Percentiles rank a stretch among this genome's conserved stretches.
phyloP scores from a whole-genome alignment of 2,888 invertebrate genomes.

The Argyresthia goedartella region DNA sequence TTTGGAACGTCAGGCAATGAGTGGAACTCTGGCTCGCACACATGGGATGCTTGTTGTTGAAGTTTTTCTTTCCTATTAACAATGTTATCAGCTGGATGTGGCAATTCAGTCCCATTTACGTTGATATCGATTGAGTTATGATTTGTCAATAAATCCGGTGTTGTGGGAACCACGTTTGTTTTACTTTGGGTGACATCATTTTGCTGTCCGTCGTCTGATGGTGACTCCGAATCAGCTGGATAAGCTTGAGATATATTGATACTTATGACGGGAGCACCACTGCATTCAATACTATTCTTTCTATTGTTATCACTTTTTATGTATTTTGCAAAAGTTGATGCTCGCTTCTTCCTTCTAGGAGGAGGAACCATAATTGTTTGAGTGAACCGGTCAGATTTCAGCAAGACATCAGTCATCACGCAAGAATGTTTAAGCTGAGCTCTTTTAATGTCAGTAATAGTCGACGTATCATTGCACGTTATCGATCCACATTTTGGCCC shows the following conservation, averaged over 20 bases:
- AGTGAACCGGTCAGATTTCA: constrained; percentile 32
- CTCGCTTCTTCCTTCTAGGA: constrained; percentile 40
- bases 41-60: neutral
- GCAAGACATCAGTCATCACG: constrained; percentile 43
- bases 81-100: neutral
- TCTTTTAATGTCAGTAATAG: constrained; percentile 38
- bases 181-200: no score
- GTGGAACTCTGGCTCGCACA: neutral
- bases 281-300: constrained; percentile 30
- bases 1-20: neutral
- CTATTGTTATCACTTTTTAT: constrained; percentile 21
- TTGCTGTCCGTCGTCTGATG: constrained; percentile 8
- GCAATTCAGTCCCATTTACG: neutral
- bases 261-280: constrained; percentile 61
- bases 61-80: neutral
- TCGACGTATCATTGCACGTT: constrained; percentile 33
- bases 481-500: constrained; percentile 46
- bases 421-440: constrained; percentile 38
- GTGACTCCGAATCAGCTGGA: constrained; percentile 41
- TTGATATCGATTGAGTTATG: constrained; percentile 44
- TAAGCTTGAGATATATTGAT: constrained; percentile 73
- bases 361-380: constrained; percentile 46
- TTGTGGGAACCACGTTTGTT: constrained; percentile 26
- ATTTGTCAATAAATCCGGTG: constrained; percentile 72
- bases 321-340: constrained; percentile 23